A percentile compares a stretch with the other conserved stretches of the same genome.
Evolutionary conservation across 2,113 vertebrate species (phyloP).

Genomic region (Notarius quadriscutis): DNA sequence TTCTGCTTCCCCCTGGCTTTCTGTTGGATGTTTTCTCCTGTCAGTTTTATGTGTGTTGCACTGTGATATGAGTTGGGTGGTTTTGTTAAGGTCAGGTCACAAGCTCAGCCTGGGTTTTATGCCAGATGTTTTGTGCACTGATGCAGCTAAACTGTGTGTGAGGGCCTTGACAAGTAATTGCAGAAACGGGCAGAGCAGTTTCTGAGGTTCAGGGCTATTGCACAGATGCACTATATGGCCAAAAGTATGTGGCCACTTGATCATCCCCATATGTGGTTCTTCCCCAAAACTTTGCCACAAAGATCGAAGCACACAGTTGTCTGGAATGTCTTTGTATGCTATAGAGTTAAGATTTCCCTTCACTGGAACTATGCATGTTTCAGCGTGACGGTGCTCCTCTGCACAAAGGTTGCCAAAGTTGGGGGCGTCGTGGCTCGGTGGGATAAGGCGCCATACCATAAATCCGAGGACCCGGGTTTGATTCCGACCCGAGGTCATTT

Average conservation of each 20-base stretch:
- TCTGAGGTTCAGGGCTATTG: not conserved
- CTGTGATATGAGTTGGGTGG: not conserved
- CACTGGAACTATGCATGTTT: not conserved
- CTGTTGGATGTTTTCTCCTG: constrained; percentile 67
- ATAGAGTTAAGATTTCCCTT: not conserved
- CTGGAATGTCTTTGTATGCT: not conserved
- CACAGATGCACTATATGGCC: not conserved
- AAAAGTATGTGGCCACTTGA: not conserved
- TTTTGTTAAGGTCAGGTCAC: not conserved
- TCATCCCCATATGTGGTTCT: not conserved
- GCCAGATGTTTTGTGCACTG: not conserved
- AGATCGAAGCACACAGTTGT: not conserved
- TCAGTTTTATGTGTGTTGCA: constrained; percentile 46
- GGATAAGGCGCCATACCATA: too few species aligned
- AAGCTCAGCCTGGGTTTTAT: not conserved
- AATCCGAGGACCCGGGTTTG: too few species aligned
- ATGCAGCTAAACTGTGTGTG: not conserved
- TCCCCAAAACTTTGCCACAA: not conserved
- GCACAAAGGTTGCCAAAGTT: not conserved
- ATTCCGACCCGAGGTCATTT: too few species aligned
- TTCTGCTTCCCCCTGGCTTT: constrained; percentile 61
- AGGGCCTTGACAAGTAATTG: not conserved
- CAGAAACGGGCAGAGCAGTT: not conserved
- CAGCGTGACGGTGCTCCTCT: not conserved
- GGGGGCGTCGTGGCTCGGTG: too few species aligned